These are phyloP conservation scores for Bimastos eiseni DNA, from an alignment of 2,888 invertebrate genomes.

Conservation along the genomic window DNA sequence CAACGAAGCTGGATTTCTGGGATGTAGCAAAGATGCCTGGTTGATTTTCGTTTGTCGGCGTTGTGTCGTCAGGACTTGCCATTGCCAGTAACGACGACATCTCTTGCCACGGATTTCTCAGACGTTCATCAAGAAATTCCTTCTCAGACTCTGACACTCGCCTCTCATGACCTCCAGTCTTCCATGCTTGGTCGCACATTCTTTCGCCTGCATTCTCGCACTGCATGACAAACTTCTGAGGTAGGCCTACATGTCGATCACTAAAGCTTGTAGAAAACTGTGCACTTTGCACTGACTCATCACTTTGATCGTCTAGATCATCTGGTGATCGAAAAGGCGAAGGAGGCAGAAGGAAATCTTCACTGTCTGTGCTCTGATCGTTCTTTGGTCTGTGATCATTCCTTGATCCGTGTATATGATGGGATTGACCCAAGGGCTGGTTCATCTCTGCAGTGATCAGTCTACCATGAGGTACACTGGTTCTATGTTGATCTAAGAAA, in stretches of 20 bases:
- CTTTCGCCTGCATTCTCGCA: not conserved
- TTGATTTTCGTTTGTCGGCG: slow-evolving; percentile 29
- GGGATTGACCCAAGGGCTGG: not conserved
- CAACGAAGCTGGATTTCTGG: not conserved
- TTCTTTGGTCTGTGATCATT: not conserved
- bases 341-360: slow-evolving; percentile 2
- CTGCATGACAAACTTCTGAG: not conserved
- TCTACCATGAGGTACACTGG: not conserved
- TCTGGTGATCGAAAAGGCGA: slow-evolving; percentile 23
- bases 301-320: not conserved
- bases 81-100: not conserved
- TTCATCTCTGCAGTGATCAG: not conserved
- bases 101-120: slow-evolving; percentile 14
- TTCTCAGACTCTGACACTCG: not conserved
- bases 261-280: not conserved
- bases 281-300: not conserved
- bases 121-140: slow-evolving; percentile 13
- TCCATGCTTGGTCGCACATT: slow-evolving; percentile 3
- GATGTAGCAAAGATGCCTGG: not conserved
- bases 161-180: not conserved
- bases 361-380: not conserved
- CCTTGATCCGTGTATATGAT: not conserved
- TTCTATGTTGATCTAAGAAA: not conserved
- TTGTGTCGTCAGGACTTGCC: slow-evolving; percentile 26
- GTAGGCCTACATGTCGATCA: not conserved